Conservation (phyloP, 2,888 invertebrate genomes). For the Meiosimyza decipiens region DNA sequence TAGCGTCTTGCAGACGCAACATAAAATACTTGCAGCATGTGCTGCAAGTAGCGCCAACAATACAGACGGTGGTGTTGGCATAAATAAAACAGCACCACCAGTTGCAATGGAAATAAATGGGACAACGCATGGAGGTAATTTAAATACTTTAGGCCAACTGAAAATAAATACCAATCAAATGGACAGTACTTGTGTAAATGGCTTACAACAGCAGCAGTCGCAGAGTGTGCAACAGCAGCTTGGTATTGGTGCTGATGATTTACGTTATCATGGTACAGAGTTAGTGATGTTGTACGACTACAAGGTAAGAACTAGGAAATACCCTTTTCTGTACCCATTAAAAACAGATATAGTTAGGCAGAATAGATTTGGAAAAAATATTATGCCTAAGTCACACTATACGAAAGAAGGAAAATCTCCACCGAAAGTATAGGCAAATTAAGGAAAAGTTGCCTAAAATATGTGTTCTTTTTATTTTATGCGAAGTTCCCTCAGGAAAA, state of each 20-base stretch:
- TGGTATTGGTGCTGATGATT: constrained; percentile 70
- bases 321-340: no score
- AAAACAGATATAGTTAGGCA: no score
- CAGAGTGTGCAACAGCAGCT: constrained; percentile 48
- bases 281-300: constrained; percentile 95
- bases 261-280: constrained; percentile 88
- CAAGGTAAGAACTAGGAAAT: constrained; percentile 70
- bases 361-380: no score
- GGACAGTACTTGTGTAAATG: constrained; percentile 34
- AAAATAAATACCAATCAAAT: constrained; percentile 32
- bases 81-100: constrained; percentile 22
- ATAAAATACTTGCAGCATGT: constrained; percentile 40
- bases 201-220: constrained; percentile 46
- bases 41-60: background rate
- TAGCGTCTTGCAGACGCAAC: constrained; percentile 74
- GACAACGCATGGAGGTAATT: constrained; percentile 42
- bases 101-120: constrained; percentile 30
- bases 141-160: constrained; percentile 47
- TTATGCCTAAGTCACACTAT: no score
- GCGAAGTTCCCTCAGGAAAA: no score
- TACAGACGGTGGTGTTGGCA: background rate
- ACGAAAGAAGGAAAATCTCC: no score
- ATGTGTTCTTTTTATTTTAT: no score
- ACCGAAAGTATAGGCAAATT: no score
- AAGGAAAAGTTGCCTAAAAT: no score